These are phyloP conservation scores for Desmodus rotundus DNA, from an alignment of 2,113 vertebrate species.

Conservation along the genomic window DNA sequence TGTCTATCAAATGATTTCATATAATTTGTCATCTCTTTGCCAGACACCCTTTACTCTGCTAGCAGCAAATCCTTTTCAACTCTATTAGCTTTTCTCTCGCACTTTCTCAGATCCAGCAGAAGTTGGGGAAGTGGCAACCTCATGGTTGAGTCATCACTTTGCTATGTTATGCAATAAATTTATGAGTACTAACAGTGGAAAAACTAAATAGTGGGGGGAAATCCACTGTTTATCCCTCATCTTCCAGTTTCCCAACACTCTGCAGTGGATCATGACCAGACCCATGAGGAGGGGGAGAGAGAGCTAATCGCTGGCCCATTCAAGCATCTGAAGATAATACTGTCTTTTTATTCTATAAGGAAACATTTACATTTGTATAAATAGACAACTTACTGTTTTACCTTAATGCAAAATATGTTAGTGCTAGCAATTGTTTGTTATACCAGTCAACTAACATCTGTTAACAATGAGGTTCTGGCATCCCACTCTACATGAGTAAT, in stretches of 20 bases:
- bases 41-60: background rate
- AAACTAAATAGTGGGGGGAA: background rate
- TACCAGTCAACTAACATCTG: conserved; percentile 1
- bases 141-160: background rate
- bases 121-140: background rate
- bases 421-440: conserved; percentile 35
- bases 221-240: background rate
- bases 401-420: conserved; percentile 8
- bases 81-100: background rate
- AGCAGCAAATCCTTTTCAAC: background rate
- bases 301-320: background rate
- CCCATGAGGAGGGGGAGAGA: background rate
- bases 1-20: background rate
- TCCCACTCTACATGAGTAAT: background rate
- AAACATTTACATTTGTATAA: background rate
- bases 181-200: conserved; percentile 1
- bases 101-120: background rate
- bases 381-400: background rate
- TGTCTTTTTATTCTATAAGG: background rate
- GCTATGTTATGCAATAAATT: background rate
- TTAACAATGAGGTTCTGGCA: conserved; percentile 11
- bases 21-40: background rate
- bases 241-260: background rate
- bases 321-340: background rate
- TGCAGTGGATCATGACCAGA: background rate